A percentile compares a stretch with the other conserved stretches of the same genome.
These are phyloP conservation scores for Dryocosmus kuriphilus DNA, from an alignment of 2,888 invertebrate genomes.

Conservation along the genomic window DNA sequence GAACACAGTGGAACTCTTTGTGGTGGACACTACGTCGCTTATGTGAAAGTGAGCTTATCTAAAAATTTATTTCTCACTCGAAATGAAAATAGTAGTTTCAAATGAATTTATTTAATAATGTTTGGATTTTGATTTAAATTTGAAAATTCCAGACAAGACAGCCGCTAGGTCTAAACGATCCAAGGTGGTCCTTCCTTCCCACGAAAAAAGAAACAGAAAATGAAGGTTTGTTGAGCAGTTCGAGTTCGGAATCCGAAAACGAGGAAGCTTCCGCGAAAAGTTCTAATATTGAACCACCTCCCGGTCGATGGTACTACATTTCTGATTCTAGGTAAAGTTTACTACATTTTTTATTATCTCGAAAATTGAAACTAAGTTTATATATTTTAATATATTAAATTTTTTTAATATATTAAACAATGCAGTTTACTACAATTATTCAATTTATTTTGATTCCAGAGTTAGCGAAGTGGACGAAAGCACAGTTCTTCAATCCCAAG, in stretches of 20 bases:
- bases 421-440: neutral
- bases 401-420: too few species aligned
- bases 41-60: slow-evolving; percentile 86
- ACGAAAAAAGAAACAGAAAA: slow-evolving; percentile 72
- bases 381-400: neutral
- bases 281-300: slow-evolving; percentile 78
- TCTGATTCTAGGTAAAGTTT: slow-evolving; percentile 86
- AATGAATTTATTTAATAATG: too few species aligned
- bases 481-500: slow-evolving; percentile 90
- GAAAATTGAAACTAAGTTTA: neutral
- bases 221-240: slow-evolving; percentile 61
- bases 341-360: neutral
- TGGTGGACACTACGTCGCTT: slow-evolving; percentile 96
- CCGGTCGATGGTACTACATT: slow-evolving; percentile 95
- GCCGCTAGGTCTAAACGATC: slow-evolving; percentile 82
- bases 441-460: slow-evolving; percentile 61
- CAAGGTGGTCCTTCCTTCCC: slow-evolving; percentile 87
- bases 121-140: neutral
- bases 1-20: slow-evolving; percentile 95
- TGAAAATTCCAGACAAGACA: slow-evolving; percentile 76
- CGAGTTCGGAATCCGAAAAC: slow-evolving; percentile 77
- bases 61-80: neutral
- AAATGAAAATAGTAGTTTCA: neutral
- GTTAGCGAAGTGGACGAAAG: slow-evolving; percentile 90
- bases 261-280: slow-evolving; percentile 75